Evolutionary conservation across 2,888 invertebrate species (phyloP).

Genomic region (Pollenia griseotomentosa): DNA sequence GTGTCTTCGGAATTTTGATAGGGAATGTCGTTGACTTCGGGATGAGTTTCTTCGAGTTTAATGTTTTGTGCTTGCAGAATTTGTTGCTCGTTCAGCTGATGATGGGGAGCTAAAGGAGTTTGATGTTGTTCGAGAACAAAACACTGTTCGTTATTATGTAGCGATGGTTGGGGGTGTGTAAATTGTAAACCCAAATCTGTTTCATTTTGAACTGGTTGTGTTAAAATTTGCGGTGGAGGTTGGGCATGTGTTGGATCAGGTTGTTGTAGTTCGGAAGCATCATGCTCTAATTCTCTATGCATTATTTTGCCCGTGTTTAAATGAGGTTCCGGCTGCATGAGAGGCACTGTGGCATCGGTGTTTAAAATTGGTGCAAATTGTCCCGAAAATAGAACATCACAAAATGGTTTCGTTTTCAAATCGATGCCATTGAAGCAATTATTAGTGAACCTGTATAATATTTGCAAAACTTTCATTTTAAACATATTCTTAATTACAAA

Average conservation of each 20-base stretch:
- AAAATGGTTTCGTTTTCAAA: constrained; percentile 71
- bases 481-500: not conserved
- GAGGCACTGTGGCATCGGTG: constrained; percentile 57
- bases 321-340: constrained; percentile 54
- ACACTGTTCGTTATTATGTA: constrained; percentile 45
- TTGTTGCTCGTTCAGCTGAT: constrained; percentile 58
- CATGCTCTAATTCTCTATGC: constrained; percentile 51
- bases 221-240: constrained; percentile 4
- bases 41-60: constrained; percentile 56
- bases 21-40: constrained; percentile 39
- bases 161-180: constrained; percentile 71
- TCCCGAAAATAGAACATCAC: constrained; percentile 77
- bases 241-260: not conserved
- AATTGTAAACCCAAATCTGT: constrained; percentile 52
- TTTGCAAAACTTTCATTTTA: not conserved
- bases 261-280: constrained; percentile 30
- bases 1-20: constrained; percentile 61
- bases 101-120: constrained; percentile 40
- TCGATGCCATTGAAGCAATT: constrained; percentile 78
- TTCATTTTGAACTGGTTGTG: constrained; percentile 50
- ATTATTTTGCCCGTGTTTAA: constrained; percentile 53
- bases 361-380: constrained; percentile 71
- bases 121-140: constrained; percentile 45
- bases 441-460: constrained; percentile 75
- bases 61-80: constrained; percentile 56